Percentiles rank a stretch among this genome's conserved stretches.
These are phyloP conservation scores for Endomychus coccineus DNA, from an alignment of 2,888 invertebrate genomes.

Conservation along the genomic window DNA sequence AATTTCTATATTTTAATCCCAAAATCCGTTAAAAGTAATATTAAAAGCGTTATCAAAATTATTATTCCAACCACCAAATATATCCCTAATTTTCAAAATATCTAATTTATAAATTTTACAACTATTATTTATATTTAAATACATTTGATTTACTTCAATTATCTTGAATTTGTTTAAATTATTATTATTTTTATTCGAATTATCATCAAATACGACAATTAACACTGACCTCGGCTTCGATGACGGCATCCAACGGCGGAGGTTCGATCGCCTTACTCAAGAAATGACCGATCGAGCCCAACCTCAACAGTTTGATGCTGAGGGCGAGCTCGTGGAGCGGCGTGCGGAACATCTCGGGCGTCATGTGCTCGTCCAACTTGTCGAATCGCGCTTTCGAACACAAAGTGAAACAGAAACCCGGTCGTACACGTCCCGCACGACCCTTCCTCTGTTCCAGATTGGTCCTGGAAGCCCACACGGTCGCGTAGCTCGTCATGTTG, in stretches of 20 bases:
- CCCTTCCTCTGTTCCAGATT: conserved; percentile 91
- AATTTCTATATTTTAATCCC: too few species aligned
- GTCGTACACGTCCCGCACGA: conserved; percentile 89
- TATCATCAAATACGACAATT: too few species aligned
- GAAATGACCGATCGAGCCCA: conserved; percentile 91
- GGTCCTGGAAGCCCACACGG: conserved; percentile 91
- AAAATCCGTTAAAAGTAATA: too few species aligned
- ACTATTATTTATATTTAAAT: too few species aligned
- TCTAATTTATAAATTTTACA: too few species aligned
- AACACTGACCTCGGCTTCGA: conserved; percentile 87
- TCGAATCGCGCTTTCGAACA: conserved; percentile 71
- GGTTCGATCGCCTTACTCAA: conserved; percentile 93
- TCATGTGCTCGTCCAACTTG: conserved; percentile 78
- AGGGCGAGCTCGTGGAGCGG: conserved; percentile 92
- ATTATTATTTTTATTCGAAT: too few species aligned
- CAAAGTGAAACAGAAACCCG: conserved; percentile 90
- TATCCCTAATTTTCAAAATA: too few species aligned
- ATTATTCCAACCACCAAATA: too few species aligned
- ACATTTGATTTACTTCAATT: too few species aligned
- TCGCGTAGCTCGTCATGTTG: conserved; percentile 97
- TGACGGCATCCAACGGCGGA: conserved; percentile 95
- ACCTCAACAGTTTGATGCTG: conserved; percentile 78
- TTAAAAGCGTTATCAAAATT: too few species aligned
- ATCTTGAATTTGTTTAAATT: too few species aligned
- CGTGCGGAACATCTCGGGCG: conserved; percentile 96